Evolutionary conservation across 1,140 invertebrate genomes (phyloP), one percentile per base, ranked within the genome.

Genomic region (Penaeus japonicus): DNA sequence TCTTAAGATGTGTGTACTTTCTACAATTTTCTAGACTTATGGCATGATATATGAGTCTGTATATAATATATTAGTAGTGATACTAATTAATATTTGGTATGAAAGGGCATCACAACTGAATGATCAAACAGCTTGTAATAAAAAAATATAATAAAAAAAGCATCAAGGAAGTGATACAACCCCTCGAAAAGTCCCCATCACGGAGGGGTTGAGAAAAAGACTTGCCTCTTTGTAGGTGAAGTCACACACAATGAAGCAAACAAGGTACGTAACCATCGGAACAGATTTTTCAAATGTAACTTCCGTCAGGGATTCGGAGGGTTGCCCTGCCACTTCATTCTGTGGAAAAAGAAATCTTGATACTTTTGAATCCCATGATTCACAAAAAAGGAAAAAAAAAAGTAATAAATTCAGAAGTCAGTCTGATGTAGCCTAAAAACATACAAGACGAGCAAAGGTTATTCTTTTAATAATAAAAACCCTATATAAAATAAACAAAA

Each of bases 261-360:
- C 92, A 5, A 93, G 91, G 90, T 94, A 94, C 20, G 93, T 93
- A 24, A 93, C 93, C 93, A 94, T 94, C 54, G 91, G 91, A 1
- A 93, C 92, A 0, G 93, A 93, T 86, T 91, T 91, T 85, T 93
- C 73, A 89, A 94, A 94, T 55, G 54, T 89, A 0, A 93, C 93
- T 30, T 90, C 84, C 20, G 90, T 59, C 57, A 93, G 83, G n/a
- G 89, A 91, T 18, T 75, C 65, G 32, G 81, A 47, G 4, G 82
- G 91, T 81, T 22, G 87, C 15, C 47, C 86, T 17, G 27, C 5
- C 24, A 17, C 75, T 27, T 89, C 85, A 17, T 62, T 65, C 89
- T 90, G 84, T 39, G 15, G 65, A 57, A 17, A n/a, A 59, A 27
- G 32, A 47, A 54, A 1, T 24, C 32, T 54, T 85, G 32, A 4